These are phyloP conservation scores for Melanchra persicariae DNA, from an alignment of 2,888 invertebrate species.

Conservation along the genomic window DNA sequence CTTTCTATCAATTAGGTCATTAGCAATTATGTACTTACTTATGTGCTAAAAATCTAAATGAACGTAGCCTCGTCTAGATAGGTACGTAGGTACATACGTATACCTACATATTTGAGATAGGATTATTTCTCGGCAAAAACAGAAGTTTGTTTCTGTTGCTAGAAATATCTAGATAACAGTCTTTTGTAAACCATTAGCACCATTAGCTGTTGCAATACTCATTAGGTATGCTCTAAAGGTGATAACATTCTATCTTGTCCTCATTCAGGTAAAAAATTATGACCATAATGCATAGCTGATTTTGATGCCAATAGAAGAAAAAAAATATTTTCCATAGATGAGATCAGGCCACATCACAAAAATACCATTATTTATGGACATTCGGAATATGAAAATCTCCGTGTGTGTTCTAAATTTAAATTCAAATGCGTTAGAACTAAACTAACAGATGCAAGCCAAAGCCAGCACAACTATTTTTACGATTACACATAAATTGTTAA, in stretches of 20 bases:
- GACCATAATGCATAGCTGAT: no score
- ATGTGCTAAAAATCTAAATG: slow-evolving; percentile 25
- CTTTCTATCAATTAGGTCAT: slow-evolving; percentile 30
- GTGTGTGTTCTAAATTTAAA: slow-evolving; percentile 63
- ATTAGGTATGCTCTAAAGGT: background rate
- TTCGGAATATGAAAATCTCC: slow-evolving; percentile 50
- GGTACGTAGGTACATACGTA: background rate
- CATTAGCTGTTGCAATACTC: background rate
- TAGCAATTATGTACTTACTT: slow-evolving; percentile 3
- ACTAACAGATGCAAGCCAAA: slow-evolving; percentile 69
- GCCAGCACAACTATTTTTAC: slow-evolving; percentile 69
- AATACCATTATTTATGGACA: slow-evolving; percentile 31
- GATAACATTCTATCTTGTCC: no score
- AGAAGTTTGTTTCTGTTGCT: background rate
- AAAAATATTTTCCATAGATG: background rate
- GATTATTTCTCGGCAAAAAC: background rate
- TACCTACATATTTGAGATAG: background rate
- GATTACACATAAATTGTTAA: slow-evolving; percentile 52
- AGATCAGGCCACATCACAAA: slow-evolving; percentile 3
- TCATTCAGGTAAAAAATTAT: background rate
- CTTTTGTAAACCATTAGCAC: background rate
- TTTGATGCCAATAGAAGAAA: background rate
- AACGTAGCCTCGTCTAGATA: background rate
- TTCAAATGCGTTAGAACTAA: slow-evolving; percentile 44
- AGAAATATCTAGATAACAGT: slow-evolving; percentile 1